phyloP scores from a whole-genome alignment of 2,797 vertebrate species.

The Cetoscarus ocellatus region DNA sequence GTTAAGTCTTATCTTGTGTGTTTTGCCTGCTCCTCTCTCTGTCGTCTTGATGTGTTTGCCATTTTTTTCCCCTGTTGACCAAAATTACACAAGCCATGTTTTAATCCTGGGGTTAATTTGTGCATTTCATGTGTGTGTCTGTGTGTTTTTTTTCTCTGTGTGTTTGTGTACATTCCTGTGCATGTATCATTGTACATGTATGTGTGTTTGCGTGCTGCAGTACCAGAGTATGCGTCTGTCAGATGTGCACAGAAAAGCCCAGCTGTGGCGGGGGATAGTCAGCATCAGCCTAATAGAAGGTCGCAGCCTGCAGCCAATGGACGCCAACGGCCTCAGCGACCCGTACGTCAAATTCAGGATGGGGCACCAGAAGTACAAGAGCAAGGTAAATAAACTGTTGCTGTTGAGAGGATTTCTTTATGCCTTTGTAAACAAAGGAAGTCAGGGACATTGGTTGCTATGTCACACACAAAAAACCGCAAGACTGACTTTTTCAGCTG shows the following conservation, averaged over 20 bases:
- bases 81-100: constrained; percentile 12
- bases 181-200: constrained; percentile 17
- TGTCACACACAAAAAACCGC: too few species aligned
- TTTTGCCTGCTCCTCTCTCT: constrained; percentile 55
- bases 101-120: constrained; percentile 12
- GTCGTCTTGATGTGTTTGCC: constrained; percentile 31
- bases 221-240: constrained; percentile 94
- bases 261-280: constrained; percentile 97
- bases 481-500: too few species aligned
- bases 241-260: constrained; percentile 93
- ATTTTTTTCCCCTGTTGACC: constrained; percentile 21
- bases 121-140: constrained; percentile 24
- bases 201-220: constrained; percentile 78
- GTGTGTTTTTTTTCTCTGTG: constrained; percentile 12
- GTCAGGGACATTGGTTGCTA: too few species aligned
- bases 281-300: constrained; percentile 96
- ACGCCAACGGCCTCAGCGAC: constrained; percentile 93
- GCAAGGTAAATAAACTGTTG: constrained; percentile 88
- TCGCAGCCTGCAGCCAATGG: constrained; percentile 93
- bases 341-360: constrained; percentile 96
- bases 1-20: constrained; percentile 27
- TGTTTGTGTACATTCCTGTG: constrained; percentile 9
- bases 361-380: constrained; percentile 98
- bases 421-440: too few species aligned
- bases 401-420: too few species aligned